Evolutionary conservation across 2,888 invertebrate genomes (phyloP).

Genomic region (Dryadula phaetusa): DNA sequence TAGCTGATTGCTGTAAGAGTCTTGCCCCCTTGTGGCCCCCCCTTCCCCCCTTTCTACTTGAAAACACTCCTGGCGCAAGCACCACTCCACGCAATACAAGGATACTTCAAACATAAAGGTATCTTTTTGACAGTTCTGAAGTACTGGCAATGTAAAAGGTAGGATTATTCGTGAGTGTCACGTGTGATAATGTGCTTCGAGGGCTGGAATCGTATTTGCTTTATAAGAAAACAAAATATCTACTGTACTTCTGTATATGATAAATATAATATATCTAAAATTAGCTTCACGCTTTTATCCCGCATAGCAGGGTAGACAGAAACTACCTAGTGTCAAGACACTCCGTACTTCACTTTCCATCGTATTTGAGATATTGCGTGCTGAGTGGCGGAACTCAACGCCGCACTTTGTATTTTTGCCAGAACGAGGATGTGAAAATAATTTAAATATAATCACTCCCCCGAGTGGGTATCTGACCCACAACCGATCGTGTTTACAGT

Average conservation of each 20-base stretch:
- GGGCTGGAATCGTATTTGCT: conserved; percentile 14
- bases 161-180: conserved; percentile 41
- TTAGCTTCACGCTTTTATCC: too few species aligned
- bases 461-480: too few species aligned
- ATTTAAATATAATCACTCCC: too few species aligned
- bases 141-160: conserved; percentile 39
- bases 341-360: too few species aligned
- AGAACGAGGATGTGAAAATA: too few species aligned
- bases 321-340: too few species aligned
- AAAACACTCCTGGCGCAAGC: conserved; percentile 47
- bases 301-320: too few species aligned
- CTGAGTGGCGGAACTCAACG: too few species aligned
- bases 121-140: conserved; percentile 67
- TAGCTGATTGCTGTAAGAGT: conserved; percentile 52
- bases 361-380: too few species aligned
- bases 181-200: conserved; percentile 36
- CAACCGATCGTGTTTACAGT: too few species aligned
- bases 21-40: conserved; percentile 43
- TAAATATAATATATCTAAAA: too few species aligned
- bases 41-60: conserved; percentile 49
- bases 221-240: conserved; percentile 15
- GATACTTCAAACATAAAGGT: conserved; percentile 63
- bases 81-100: conserved; percentile 55
- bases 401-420: too few species aligned
- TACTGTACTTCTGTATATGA: background rate